Evolutionary conservation across 2,797 vertebrate genomes (phyloP), one percentile per base, ranked within the genome.

Genomic region (Gambelia wislizenii): DNA sequence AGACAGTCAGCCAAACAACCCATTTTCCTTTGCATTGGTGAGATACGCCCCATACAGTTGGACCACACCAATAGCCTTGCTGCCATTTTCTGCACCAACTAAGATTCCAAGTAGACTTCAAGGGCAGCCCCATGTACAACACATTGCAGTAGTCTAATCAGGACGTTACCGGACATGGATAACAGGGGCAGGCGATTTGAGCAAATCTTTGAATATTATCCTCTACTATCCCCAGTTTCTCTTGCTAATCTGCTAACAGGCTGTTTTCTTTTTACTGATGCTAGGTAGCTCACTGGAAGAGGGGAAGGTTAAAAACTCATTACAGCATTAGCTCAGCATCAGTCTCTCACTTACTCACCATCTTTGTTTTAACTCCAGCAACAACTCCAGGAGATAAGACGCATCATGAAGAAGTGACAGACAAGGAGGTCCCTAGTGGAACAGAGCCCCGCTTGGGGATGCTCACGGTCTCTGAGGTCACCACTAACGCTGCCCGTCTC

Each of bases 401-500:
- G 27, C 42, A 27, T 0, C 14, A 39, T 14, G 36, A 8, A 22
- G 75, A 47, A 64, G 56, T n/a, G 25, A 27, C 25, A 14, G 16
- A n/a, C 2, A 5, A 78, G 92, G 87, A 87, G 80, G 85, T 27
- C 83, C 2, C 79, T 10, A 13, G 83, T 20, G 74, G 76, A 36
- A 54, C 9, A 1, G 61, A 83, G 2, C 88, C 89, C 22, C 82
- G 1, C n/a, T 77, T 96, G 0, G 93, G 92, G 10, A 79, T 89
- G 2, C 90, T 96, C 49, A 87, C 52, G 0, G 92, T 91, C 76
- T 81, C 81, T 0, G 88, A 86, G 1, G 56, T 91, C 80, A 93
- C 93, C 79, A 4, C 85, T 3, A 42, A 91, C 22, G 76, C 95
- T 6, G 52, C 95, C 80, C 88, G 0, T 59, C 91, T 96, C 36